Evolutionary conservation across 2,797 vertebrate species (phyloP).

Genomic region (Chelidonichthys spinosus): DNA sequence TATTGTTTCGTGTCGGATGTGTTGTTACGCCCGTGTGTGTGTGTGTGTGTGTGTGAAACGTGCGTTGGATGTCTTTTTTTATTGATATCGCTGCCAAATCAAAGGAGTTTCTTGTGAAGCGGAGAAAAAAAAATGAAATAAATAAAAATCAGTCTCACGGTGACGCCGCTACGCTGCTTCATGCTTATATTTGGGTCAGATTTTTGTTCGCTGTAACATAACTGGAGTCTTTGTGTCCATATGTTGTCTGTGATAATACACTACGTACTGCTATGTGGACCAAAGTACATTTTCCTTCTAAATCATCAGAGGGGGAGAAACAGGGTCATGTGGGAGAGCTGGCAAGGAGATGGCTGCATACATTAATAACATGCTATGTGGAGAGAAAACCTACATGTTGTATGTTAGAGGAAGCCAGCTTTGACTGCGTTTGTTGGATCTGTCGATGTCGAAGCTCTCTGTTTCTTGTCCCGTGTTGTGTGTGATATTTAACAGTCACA

Average conservation of each 20-base stretch:
- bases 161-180: slow-evolving; percentile 23
- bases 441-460: slow-evolving; percentile 5
- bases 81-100: slow-evolving; percentile 61
- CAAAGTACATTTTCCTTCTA: slow-evolving; percentile 17
- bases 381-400: slow-evolving; percentile 39
- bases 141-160: slow-evolving; percentile 15
- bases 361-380: slow-evolving; percentile 37
- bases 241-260: slow-evolving; percentile 17
- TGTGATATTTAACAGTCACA: slow-evolving; percentile 16
- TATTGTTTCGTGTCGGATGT: slow-evolving; percentile 64
- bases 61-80: slow-evolving; percentile 44
- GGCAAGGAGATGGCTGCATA: slow-evolving; percentile 31
- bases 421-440: slow-evolving; percentile 17
- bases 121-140: not conserved
- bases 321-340: slow-evolving; percentile 27
- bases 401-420: not conserved
- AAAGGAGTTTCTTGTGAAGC: slow-evolving; percentile 51
- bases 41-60: slow-evolving; percentile 48
- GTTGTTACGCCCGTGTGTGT: slow-evolving; percentile 36
- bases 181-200: slow-evolving; percentile 56
- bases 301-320: slow-evolving; percentile 42
- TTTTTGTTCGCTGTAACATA: slow-evolving; percentile 24
- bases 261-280: slow-evolving; percentile 1
- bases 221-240: slow-evolving; percentile 20
- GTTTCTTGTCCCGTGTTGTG: slow-evolving; percentile 17